Conservation (phyloP, 1,140 invertebrate species). For the Trichonephila clavata region DNA sequence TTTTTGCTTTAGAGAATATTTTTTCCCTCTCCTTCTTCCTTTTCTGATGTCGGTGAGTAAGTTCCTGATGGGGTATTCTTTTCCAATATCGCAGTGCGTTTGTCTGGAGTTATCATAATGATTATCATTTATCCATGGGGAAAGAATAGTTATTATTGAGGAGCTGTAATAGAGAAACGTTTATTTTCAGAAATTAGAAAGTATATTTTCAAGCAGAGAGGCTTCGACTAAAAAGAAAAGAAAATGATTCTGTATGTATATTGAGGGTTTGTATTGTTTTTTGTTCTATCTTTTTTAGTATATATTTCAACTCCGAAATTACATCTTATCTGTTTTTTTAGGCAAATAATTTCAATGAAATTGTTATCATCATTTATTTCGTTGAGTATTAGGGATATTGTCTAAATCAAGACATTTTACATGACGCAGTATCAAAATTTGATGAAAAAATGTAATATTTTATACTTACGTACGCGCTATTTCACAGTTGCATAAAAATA, state of each 20-base stretch:
- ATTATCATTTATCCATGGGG: conserved; percentile 45
- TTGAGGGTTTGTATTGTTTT: background rate
- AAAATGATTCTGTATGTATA: background rate
- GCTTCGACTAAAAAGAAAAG: background rate
- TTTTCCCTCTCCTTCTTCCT: no score
- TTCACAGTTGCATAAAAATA: no score
- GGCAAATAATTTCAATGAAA: background rate
- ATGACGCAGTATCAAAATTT: background rate
- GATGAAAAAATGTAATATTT: no score
- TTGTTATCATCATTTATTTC: background rate
- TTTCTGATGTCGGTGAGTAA: conserved; percentile 8
- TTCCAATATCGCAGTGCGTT: background rate
- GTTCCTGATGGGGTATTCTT: conserved; percentile 14
- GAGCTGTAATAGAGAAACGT: conserved; percentile 24
- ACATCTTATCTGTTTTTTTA: background rate
- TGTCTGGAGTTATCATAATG: conserved; percentile 55
- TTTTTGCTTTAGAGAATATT: background rate
- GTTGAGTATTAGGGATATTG: background rate
- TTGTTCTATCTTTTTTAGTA: background rate
- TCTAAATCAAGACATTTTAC: conserved; percentile 17
- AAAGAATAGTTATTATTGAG: conserved; percentile 25
- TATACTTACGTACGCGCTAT: no score
- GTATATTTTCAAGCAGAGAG: background rate
- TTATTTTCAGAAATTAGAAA: conserved; percentile 48
- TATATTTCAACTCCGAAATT: background rate